phyloP scores from a whole-genome alignment of 2,888 invertebrate genomes.

The Parapristionchus giblindavisi region DNA sequence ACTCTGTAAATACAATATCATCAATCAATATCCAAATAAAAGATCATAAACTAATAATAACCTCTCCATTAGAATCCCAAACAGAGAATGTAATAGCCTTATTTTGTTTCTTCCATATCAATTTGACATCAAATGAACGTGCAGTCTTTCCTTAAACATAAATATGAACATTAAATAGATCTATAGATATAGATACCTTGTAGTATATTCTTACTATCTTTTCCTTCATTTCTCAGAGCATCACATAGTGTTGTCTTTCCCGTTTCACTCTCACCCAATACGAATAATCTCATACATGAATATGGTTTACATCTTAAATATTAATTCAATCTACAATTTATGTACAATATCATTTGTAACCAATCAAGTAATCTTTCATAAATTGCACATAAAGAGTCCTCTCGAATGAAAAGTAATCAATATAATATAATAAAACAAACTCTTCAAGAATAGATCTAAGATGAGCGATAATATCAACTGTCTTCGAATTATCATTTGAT shows the following conservation, averaged over 20 bases:
- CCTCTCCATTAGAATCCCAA: conserved; percentile 98
- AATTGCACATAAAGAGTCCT: not conserved
- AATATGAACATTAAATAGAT: not conserved
- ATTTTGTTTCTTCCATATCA: conserved; percentile 54
- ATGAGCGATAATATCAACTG: conserved; percentile 90
- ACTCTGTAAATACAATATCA: conserved; percentile 70
- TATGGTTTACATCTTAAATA: conserved; percentile 82
- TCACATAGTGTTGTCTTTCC: conserved; percentile 85
- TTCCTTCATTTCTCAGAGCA: conserved; percentile 9
- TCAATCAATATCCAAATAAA: not conserved
- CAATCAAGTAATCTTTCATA: not conserved
- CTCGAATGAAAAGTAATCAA: not conserved
- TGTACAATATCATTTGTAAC: not conserved
- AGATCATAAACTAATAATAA: too few relatives aligned
- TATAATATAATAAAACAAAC: conserved; percentile 66
- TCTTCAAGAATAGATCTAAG: conserved; percentile 79
- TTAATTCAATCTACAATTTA: not conserved
- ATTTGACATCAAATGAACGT: conserved; percentile 14
- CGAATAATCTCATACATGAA: conserved; percentile 86
- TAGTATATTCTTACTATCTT: not conserved
- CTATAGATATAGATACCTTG: not conserved
- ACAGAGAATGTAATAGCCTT: conserved; percentile 86
- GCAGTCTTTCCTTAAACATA: conserved; percentile 28
- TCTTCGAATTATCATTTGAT: conserved; percentile 88
- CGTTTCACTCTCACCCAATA: conserved; percentile 77